Conservation (phyloP, 1,140 invertebrate species). For the Heliconius nattereri region DNA sequence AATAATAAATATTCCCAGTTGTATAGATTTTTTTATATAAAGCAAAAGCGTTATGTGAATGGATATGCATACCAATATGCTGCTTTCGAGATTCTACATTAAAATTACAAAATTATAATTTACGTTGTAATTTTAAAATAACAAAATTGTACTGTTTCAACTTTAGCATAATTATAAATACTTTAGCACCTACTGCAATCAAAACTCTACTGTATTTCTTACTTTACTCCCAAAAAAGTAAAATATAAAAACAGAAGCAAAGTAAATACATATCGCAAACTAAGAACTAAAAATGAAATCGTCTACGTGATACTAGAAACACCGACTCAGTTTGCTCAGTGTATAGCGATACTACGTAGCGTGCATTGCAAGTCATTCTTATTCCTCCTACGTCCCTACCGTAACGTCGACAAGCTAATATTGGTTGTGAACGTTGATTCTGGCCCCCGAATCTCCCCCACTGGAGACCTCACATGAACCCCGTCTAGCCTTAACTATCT, state of each 20-base stretch:
- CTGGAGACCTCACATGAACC: conserved; percentile 14
- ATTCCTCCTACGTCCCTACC: conserved; percentile 49
- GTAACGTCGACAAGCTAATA: conserved; percentile 57
- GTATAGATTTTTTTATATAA: too few relatives aligned
- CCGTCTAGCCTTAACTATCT: conserved; percentile 7
- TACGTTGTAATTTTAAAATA: too few relatives aligned
- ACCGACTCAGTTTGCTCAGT: conserved; percentile 11
- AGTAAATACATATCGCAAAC: not conserved
- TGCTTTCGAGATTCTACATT: too few relatives aligned
- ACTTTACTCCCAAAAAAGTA: not conserved
- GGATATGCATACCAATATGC: too few relatives aligned
- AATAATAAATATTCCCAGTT: too few relatives aligned
- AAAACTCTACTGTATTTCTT: too few relatives aligned
- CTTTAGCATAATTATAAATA: too few relatives aligned
- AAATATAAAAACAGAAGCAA: not conserved
- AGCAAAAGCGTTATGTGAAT: too few relatives aligned
- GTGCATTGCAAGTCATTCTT: conserved; percentile 44
- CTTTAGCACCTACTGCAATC: too few relatives aligned
- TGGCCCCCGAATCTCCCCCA: conserved; percentile 32
- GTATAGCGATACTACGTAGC: conserved; percentile 21
- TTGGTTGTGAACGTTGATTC: conserved; percentile 49
- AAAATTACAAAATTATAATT: too few relatives aligned
- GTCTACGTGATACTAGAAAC: conserved; percentile 17
- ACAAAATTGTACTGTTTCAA: too few relatives aligned
- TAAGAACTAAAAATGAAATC: conserved; percentile 13